These are phyloP conservation scores for Microcaecilia unicolor DNA, from an alignment of 2,797 vertebrate species.

Conservation along the genomic window DNA sequence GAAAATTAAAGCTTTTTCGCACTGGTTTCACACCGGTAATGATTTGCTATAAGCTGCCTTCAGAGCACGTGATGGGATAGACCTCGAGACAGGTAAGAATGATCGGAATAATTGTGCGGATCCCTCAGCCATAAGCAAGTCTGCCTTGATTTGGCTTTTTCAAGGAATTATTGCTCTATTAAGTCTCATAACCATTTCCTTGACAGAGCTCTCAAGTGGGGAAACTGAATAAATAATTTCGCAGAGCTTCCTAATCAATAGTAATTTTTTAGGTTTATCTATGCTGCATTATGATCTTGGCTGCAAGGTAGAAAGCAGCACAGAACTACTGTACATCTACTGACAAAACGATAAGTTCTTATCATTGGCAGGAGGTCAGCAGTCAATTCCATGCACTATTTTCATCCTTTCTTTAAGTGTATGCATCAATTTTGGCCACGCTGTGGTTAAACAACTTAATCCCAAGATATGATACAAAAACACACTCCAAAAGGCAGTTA, in stretches of 20 bases:
- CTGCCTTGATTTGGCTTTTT: constrained; percentile 18
- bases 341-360: constrained; percentile 26
- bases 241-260: constrained; percentile 48
- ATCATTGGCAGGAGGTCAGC: no score
- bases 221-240: constrained; percentile 40
- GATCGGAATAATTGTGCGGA: constrained; percentile 12
- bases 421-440: no score
- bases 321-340: constrained; percentile 31
- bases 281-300: constrained; percentile 40
- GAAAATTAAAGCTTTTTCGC: no score
- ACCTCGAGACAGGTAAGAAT: neutral
- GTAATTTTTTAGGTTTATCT: constrained; percentile 45
- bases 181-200: constrained; percentile 19
- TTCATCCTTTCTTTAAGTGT: no score
- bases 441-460: constrained; percentile 12
- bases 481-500: no score
- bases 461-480: constrained; percentile 8
- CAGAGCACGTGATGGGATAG: neutral
- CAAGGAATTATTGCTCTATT: constrained; percentile 15
- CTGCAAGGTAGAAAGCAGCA: constrained; percentile 21
- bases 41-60: no score
- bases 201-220: constrained; percentile 37
- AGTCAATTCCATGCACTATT: no score
- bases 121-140: constrained; percentile 8
- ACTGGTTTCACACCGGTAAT: no score